These are phyloP conservation scores for Zaprionus kolodkinae DNA, from an alignment of 1,140 invertebrate genomes.

Conservation along the genomic window DNA sequence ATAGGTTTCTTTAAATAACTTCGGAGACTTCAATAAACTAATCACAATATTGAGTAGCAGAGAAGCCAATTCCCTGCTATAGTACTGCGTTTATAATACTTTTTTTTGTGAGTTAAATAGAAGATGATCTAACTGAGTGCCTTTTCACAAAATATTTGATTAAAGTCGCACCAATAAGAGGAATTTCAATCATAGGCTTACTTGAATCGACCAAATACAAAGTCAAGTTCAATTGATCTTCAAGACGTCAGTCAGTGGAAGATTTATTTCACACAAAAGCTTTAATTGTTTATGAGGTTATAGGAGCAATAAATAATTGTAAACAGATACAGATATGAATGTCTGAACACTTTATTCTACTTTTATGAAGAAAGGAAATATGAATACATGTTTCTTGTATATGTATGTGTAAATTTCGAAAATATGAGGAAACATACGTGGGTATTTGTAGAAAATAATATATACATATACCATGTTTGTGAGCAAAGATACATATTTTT, in stretches of 20 bases:
- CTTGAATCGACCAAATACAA: background rate
- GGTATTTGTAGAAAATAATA: background rate
- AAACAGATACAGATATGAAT: constrained; percentile 26
- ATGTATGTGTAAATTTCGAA: background rate
- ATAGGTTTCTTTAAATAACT: background rate
- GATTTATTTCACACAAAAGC: constrained; percentile 77
- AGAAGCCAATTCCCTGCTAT: background rate
- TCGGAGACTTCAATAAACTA: background rate
- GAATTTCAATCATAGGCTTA: background rate
- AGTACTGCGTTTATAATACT: background rate
- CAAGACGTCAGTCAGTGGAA: constrained; percentile 57
- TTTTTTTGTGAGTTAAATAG: background rate
- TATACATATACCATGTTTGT: background rate
- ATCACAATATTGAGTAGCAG: background rate
- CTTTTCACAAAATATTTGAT: background rate
- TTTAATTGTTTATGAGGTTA: constrained; percentile 50
- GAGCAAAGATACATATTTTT: background rate
- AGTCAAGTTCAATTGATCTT: constrained; percentile 7
- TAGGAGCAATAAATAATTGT: constrained; percentile 52
- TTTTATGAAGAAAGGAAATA: constrained; percentile 8
- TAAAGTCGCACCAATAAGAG: background rate
- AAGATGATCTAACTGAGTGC: background rate
- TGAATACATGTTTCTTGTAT: constrained; percentile 1
- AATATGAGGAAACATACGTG: background rate
- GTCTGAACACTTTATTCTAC: background rate